A percentile compares a stretch with the other conserved stretches of the same genome.
Conservation (phyloP, 1,140 invertebrate species). For the Spodoptera litura region DNA sequence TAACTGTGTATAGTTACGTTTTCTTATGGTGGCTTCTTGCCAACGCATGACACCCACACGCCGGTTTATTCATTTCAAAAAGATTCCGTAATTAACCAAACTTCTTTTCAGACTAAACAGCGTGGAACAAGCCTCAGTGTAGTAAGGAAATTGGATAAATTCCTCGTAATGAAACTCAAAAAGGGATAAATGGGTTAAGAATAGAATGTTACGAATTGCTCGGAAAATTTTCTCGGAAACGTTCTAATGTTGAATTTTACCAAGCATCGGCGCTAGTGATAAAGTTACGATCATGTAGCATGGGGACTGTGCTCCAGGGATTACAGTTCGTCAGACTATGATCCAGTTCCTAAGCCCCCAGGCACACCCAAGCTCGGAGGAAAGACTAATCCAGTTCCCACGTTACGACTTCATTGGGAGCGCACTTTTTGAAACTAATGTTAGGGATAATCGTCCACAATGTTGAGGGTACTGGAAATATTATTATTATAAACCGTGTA, state of each 20-base stretch:
- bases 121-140: slow-evolving; percentile 2
- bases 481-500: slow-evolving; percentile 18
- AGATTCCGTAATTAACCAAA: slow-evolving; percentile 9
- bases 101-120: slow-evolving; percentile 8
- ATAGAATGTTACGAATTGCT: slow-evolving; percentile 8
- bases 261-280: neutral
- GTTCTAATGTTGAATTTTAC: slow-evolving; percentile 22
- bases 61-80: too few species aligned
- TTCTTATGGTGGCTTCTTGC: too few species aligned
- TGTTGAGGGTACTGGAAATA: slow-evolving; percentile 9
- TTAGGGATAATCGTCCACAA: slow-evolving; percentile 25
- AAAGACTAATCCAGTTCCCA: slow-evolving; percentile 30
- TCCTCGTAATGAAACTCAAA: slow-evolving; percentile 24
- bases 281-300: slow-evolving; percentile 13
- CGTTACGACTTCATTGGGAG: slow-evolving; percentile 32
- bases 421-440: slow-evolving; percentile 32
- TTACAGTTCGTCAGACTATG: slow-evolving; percentile 36
- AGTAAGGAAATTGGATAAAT: slow-evolving; percentile 42
- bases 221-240: neutral
- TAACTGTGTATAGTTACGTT: too few species aligned
- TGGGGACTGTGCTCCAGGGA: slow-evolving; percentile 12
- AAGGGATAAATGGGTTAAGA: slow-evolving; percentile 13
- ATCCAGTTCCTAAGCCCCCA: slow-evolving; percentile 32
- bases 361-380: slow-evolving; percentile 4
- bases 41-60: too few species aligned